These are phyloP conservation scores for Actinemys pallida DNA, from an alignment of 2,113 vertebrate genomes.

Conservation along the genomic window DNA sequence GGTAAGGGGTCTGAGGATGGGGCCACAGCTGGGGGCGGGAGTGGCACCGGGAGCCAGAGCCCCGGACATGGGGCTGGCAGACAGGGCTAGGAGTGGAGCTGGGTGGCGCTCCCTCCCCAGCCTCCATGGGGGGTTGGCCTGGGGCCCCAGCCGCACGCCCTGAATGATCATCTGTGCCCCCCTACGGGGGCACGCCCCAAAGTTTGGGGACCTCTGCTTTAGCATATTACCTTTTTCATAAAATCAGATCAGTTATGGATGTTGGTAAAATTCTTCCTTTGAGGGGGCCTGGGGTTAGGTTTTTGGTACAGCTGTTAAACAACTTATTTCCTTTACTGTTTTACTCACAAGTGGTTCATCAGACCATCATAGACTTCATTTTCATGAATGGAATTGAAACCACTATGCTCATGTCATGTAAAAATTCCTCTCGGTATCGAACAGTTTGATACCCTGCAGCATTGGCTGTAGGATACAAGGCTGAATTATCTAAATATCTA, in stretches of 20 bases:
- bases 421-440: neutral
- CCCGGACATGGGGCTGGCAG: too few species aligned
- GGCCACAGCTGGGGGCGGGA: too few species aligned
- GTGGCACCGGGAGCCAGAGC: too few species aligned
- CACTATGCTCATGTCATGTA: neutral
- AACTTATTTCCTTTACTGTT: constrained; percentile 11
- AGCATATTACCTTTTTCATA: neutral
- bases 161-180: too few species aligned
- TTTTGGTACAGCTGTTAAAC: neutral
- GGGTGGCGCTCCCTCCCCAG: too few species aligned
- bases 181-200: too few species aligned
- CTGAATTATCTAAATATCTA: neutral
- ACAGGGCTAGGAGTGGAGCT: too few species aligned
- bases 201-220: too few species aligned
- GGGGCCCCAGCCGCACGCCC: too few species aligned
- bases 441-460: neutral
- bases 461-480: neutral
- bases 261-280: neutral
- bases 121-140: too few species aligned
- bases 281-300: neutral
- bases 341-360: neutral
- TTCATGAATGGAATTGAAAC: neutral
- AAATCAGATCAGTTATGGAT: neutral
- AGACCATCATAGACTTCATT: neutral
- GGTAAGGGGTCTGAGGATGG: too few species aligned